Evolutionary conservation across 2,888 invertebrate genomes (phyloP), one percentile per base, ranked within the genome.

Genomic region (Sturmia bella): DNA sequence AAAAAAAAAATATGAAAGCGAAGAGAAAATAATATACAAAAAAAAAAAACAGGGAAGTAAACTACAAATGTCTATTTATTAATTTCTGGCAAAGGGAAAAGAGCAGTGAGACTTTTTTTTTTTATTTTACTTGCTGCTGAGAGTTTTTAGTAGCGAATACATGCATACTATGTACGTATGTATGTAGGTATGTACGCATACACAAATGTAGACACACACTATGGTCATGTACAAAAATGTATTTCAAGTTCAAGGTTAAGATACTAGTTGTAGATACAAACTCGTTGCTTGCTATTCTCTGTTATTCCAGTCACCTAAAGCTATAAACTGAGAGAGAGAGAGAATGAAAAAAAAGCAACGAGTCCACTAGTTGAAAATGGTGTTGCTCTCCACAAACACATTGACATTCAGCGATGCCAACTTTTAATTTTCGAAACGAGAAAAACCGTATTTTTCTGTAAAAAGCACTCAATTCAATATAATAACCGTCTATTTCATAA

Each of bases 221-320:
- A 19, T 32, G 15, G 19, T 41, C 56, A 72, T n/a, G n/a, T 21
- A 54, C 37, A 69, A 75, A 79, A 86, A 86, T 87, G 84, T 87
- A 86, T 89, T 90, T 89, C 89, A 90, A 90, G 89, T 90, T 90
- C 89, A 90, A 90, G 89, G 89, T 90, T 88, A 90, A 89, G 88
- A 88, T 87, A 89, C 86, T 88, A 88, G 89, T 89, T 89, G 86
- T 89, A 83, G 85, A 87, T 87, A 85, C 84, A 80, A 82, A 78
- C 52, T 73, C 75, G 32, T 32, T 32, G 72, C 57, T n/a, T 64
- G 24, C 45, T 75, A 50, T 70, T 43, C 75, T 70, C 74, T 70
- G 64, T 48, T 48, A 64, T 82, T 82, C 77, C 81, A 81, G 77
- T 69, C 59, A 78, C 32, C 43, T 27, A 39, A 52, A 59, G 11